Evolutionary conservation across 2,113 vertebrate species (phyloP).

Genomic region (Oreocharis arfaki): DNA sequence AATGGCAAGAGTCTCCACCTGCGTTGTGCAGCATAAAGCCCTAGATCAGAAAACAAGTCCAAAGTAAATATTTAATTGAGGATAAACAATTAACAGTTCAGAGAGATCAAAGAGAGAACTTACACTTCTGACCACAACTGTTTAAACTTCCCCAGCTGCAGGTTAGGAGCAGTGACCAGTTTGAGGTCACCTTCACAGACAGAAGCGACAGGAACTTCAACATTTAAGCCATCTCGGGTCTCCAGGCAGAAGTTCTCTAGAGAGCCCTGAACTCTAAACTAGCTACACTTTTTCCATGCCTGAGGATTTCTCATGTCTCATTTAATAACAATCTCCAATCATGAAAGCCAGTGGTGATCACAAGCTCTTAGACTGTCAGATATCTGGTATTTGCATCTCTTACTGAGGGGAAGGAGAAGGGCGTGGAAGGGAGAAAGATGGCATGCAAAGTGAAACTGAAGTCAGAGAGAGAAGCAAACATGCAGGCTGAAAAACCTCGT

Average conservation of each 20-base stretch:
- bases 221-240: neutral
- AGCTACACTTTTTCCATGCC: neutral
- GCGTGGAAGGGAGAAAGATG: neutral
- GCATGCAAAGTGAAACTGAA: neutral
- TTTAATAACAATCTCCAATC: neutral
- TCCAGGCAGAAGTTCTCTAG: neutral
- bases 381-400: slow-evolving; percentile 22
- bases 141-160: neutral
- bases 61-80: slow-evolving; percentile 45
- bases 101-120: slow-evolving; percentile 1
- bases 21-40: neutral
- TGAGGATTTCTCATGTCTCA: neutral
- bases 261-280: neutral
- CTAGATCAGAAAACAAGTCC: slow-evolving; percentile 22
- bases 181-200: neutral
- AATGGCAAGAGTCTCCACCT: neutral
- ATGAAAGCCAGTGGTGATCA: neutral
- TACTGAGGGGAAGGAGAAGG: neutral
- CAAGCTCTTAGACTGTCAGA: neutral
- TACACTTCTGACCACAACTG: neutral
- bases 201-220: neutral
- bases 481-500: neutral
- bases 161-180: neutral
- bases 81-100: slow-evolving; percentile 18
- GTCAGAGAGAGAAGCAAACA: neutral